phyloP scores from a whole-genome alignment of 2,888 invertebrate species.

The Tetranychus piercei region DNA sequence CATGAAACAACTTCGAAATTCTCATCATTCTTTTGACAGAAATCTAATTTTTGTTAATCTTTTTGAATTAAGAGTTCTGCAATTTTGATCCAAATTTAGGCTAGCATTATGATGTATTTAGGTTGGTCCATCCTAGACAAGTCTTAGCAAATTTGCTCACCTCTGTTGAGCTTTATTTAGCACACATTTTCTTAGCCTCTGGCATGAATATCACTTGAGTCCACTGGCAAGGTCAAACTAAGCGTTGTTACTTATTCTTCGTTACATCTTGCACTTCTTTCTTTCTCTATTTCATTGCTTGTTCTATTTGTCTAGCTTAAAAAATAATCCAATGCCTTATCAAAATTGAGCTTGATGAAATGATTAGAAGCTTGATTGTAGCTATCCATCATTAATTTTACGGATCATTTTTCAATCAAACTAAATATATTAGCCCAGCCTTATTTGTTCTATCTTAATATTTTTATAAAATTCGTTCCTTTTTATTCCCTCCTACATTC shows the following conservation, averaged over 20 bases:
- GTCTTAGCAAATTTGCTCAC: too few species aligned
- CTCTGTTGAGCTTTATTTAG: neutral
- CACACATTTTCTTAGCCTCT: neutral
- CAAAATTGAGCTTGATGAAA: neutral
- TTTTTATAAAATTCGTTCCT: neutral
- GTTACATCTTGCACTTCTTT: neutral
- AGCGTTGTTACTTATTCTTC: neutral
- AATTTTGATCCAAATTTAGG: too few species aligned
- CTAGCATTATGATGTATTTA: neutral
- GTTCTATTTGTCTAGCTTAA: neutral
- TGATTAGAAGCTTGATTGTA: constrained; percentile 1
- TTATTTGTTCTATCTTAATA: neutral
- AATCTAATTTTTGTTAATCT: too few species aligned
- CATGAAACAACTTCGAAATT: neutral
- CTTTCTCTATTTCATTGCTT: neutral
- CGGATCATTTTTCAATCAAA: neutral
- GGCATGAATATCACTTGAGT: neutral
- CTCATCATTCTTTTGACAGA: too few species aligned
- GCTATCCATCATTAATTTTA: neutral
- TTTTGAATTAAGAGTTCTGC: too few species aligned
- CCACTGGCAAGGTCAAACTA: neutral
- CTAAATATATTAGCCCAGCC: neutral
- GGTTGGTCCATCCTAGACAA: neutral
- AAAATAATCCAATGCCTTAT: neutral
- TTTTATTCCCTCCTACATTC: neutral